These are phyloP conservation scores for Carabus problematicus DNA, from an alignment of 2,888 invertebrate species.

Conservation along the genomic window DNA sequence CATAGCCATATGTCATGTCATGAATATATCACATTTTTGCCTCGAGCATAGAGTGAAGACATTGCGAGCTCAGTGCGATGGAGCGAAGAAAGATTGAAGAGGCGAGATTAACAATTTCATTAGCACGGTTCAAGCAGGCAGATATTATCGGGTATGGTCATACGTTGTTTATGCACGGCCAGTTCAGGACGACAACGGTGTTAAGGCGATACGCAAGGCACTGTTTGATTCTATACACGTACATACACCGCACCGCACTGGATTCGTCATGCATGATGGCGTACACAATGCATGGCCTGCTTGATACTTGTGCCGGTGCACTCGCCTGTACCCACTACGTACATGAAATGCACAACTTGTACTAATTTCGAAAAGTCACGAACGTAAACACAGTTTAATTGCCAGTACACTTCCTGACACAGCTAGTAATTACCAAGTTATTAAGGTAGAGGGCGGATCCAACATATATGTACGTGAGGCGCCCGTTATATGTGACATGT, in stretches of 20 bases:
- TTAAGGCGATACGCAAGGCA: too few species aligned
- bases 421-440: slow-evolving; percentile 28
- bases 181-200: background rate
- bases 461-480: slow-evolving; percentile 14
- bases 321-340: background rate
- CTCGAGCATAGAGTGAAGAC: too few species aligned
- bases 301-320: slow-evolving; percentile 1
- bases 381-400: slow-evolving; percentile 41
- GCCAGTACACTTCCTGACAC: slow-evolving; percentile 41
- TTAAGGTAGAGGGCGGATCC: slow-evolving; percentile 15
- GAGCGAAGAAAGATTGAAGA: background rate
- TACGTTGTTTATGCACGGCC: background rate
- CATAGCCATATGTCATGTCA: too few species aligned
- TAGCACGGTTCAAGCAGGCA: slow-evolving; percentile 12
- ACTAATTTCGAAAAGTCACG: slow-evolving; percentile 41
- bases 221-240: too few species aligned
- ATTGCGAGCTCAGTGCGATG: too few species aligned
- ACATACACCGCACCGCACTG: too few species aligned
- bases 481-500: slow-evolving; percentile 3
- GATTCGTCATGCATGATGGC: background rate
- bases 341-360: slow-evolving; percentile 24
- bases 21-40: too few species aligned
- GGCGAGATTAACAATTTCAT: slow-evolving; percentile 20
- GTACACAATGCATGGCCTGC: background rate
- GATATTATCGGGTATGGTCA: slow-evolving; percentile 8